Evolutionary conservation across 2,113 vertebrate genomes (phyloP).

Genomic region (Sceloporus undulatus): DNA sequence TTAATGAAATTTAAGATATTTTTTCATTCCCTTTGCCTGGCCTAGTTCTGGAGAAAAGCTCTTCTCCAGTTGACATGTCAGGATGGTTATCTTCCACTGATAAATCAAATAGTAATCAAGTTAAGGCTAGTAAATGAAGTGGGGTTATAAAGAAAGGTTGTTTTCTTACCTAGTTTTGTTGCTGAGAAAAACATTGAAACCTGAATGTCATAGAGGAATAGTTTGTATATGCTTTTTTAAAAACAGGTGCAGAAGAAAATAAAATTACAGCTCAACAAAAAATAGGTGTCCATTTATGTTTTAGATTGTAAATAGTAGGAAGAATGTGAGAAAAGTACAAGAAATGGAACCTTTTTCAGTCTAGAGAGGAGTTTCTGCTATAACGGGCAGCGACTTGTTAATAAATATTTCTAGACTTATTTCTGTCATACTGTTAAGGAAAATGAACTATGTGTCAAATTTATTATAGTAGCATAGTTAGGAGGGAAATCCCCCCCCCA

Average conservation of each 20-base stretch:
- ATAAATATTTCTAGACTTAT: background rate
- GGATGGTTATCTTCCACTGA: conserved; percentile 54
- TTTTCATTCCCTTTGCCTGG: background rate
- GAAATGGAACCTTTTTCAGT: background rate
- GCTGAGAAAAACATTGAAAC: too few relatives aligned
- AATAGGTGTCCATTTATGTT: background rate
- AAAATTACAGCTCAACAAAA: background rate
- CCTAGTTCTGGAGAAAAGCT: background rate
- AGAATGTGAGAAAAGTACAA: conserved; percentile 12
- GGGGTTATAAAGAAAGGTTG: conserved; percentile 43
- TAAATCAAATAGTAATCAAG: conserved; percentile 45
- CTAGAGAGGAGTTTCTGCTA: background rate
- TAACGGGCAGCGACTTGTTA: background rate
- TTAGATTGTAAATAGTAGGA: background rate
- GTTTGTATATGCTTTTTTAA: background rate
- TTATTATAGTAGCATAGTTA: background rate
- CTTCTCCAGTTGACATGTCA: conserved; percentile 40
- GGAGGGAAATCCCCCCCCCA: conserved; percentile 4
- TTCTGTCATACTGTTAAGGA: background rate
- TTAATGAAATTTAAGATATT: conserved; percentile 32
- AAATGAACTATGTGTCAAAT: conserved; percentile 7
- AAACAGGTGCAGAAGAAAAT: background rate
- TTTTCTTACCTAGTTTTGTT: background rate
- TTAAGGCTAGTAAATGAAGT: conserved; percentile 57
- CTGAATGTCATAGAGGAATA: background rate